phyloP scores from a whole-genome alignment of 2,113 vertebrate species.

The Saccopteryx bilineata region DNA sequence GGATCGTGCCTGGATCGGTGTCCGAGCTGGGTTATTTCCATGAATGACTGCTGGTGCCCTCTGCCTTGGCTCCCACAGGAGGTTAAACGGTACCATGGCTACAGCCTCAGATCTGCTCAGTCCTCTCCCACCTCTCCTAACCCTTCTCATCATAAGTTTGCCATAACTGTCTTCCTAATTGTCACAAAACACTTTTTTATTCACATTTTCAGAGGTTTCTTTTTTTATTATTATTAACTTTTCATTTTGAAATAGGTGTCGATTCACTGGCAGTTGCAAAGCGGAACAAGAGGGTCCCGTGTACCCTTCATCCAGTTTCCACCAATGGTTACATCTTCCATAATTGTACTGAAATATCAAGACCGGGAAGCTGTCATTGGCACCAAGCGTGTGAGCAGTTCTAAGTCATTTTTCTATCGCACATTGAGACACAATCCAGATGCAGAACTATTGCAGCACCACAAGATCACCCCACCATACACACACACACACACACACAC shows the following conservation, averaged over 20 bases:
- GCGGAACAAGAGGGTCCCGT: not conserved
- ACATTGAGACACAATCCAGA: not conserved
- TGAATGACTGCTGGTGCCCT: not conserved
- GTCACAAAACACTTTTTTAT: not conserved
- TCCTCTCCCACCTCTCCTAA: not conserved
- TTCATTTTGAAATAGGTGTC: not conserved
- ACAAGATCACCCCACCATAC: not conserved
- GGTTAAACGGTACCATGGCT: accelerated
- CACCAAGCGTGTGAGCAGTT: not conserved
- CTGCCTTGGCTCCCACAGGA: no score
- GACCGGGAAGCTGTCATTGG: not conserved
- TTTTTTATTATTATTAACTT: not conserved
- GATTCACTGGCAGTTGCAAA: not conserved
- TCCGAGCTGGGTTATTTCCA: not conserved
- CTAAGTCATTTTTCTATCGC: not conserved
- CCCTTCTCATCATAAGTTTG: not conserved
- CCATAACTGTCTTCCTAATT: not conserved
- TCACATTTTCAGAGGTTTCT: not conserved
- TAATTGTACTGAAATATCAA: not conserved
- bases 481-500: not conserved
- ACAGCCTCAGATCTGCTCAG: not conserved
- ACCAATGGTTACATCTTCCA: not conserved
- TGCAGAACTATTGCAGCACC: not conserved
- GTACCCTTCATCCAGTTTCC: not conserved
- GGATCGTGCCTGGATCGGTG: accelerated